A percentile compares a stretch with the other conserved stretches of the same genome.
Evolutionary conservation across 2,113 vertebrate genomes (phyloP).

Genomic region (Strix aluco): DNA sequence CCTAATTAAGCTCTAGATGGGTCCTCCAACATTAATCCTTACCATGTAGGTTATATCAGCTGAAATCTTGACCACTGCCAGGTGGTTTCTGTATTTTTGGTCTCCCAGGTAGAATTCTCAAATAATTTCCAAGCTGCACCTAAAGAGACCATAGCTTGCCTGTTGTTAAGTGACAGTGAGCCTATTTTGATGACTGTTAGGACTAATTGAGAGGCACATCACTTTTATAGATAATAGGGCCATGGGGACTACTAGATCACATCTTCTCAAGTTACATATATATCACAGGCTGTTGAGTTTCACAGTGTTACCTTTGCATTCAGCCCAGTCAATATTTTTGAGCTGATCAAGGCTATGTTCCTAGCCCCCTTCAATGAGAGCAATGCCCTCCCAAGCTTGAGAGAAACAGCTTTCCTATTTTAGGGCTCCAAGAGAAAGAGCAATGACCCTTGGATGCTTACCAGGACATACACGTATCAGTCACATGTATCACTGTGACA

Average conservation of each 20-base stretch:
- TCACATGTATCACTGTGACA: background rate
- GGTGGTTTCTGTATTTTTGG: background rate
- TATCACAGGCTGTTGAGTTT: background rate
- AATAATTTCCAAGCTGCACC: conserved; percentile 48
- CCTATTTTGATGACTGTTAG: conserved; percentile 13
- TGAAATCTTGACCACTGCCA: conserved; percentile 50
- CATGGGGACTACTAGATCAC: background rate
- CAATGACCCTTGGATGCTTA: background rate
- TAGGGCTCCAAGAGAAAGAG: background rate
- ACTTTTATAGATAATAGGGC: background rate
- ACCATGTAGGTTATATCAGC: conserved; percentile 47
- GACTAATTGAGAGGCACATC: conserved; percentile 34
- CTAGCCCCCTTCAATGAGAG: background rate
- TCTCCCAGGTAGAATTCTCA: conserved; percentile 60
- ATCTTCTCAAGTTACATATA: background rate
- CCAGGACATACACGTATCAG: background rate
- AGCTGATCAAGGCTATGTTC: background rate
- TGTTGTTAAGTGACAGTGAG: conserved; percentile 8
- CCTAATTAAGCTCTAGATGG: conserved; percentile 60
- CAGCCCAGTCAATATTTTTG: background rate
- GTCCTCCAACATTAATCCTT: conserved; percentile 39
- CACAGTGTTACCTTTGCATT: background rate
- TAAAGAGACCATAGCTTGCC: conserved; percentile 48
- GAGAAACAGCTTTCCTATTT: background rate
- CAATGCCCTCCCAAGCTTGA: background rate